phyloP scores from a whole-genome alignment of 1,140 invertebrate species.

The Panagrolaimus sp. region DNA sequence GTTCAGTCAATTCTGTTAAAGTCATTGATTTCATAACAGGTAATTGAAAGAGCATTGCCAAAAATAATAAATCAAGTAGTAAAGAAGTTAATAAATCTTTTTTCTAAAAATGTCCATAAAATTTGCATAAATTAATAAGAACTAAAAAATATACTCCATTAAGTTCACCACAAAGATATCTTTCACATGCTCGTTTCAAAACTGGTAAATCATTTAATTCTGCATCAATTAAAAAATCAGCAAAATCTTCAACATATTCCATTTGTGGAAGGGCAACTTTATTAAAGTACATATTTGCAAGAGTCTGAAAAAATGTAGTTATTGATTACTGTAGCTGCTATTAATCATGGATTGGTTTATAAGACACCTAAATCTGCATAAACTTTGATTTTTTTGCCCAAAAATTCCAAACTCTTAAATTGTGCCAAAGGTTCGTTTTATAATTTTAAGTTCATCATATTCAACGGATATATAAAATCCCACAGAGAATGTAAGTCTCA shows the following conservation, averaged over 20 bases:
- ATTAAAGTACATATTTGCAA: conserved; percentile 58
- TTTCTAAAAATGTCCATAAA: conserved; percentile 51
- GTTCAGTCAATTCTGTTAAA: conserved; percentile 46
- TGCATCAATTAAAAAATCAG: conserved; percentile 57
- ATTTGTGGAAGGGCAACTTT: conserved; percentile 55
- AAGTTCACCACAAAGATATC: conserved; percentile 56
- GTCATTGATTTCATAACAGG: conserved; percentile 60
- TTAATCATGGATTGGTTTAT: too few species aligned
- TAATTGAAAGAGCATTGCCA: conserved; percentile 56
- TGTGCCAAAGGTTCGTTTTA: too few species aligned
- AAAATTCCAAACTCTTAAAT: too few species aligned
- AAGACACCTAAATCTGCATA: too few species aligned
- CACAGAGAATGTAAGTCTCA: too few species aligned
- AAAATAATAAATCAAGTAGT: conserved; percentile 52
- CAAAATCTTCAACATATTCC: conserved; percentile 58
- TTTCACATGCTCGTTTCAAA: conserved; percentile 54
- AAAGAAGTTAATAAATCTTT: conserved; percentile 55
- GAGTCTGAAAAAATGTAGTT: conserved; percentile 32
- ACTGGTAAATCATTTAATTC: conserved; percentile 57
- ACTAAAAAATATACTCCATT: conserved; percentile 44
- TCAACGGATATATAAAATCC: too few species aligned
- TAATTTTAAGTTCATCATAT: too few species aligned
- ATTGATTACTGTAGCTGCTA: too few species aligned
- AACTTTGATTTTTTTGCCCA: too few species aligned
- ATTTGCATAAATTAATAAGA: conserved; percentile 39